Base-by-base conservation (phyloP, 2,888 invertebrate genomes). In the Toxonevra muliebris region DNA sequence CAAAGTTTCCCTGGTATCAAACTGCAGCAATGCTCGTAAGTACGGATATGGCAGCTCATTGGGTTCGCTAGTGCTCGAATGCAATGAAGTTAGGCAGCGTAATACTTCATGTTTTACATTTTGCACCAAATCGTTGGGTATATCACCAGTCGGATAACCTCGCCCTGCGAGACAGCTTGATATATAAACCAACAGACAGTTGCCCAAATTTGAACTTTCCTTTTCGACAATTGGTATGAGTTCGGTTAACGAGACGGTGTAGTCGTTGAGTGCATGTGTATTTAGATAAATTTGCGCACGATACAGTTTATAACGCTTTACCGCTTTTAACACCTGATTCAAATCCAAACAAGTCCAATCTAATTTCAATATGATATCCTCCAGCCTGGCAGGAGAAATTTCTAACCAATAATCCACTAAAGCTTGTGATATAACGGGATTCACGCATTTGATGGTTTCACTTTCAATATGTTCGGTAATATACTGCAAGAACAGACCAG, bases 81-180 rank as follows among this genome's bases (percentile, higher is more conserved):
- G 92, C 61, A 90, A 87, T 0, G 90, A 89, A 48, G 92, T 90
- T 48, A 93, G 83, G 75, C 90, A 90, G 64, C 91, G 85, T 62
- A 92, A 85, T n/a, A 93, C 85, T 80, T 93, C 92, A 69, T 90
- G 89, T 80, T 93, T 93, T 1, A 93, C 93, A 77, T 88, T 87
- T 43, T 88, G 87, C 9, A 90, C 88, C 60, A 88, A 85, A 45
- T 89, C 88, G 11, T 87, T 86, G 0, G 90, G 89, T 74, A 94
- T 90, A 76, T 91, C 89, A 0, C 94, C 94, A 52, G 87, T 87
- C 0, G 94, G 95, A 86, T 93, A 96, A 1, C 92, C 93, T 66
- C 93, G 87, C 0, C 95, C 96, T n/a, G 94, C 92, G 71, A 96
- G 86, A 79, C 95, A 95, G 74, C 94, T 94, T 71, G 93, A 94